Percentiles rank a stretch among this genome's conserved stretches.
phyloP scores from a whole-genome alignment of 2,113 vertebrate species.

The Columbina picui region DNA sequence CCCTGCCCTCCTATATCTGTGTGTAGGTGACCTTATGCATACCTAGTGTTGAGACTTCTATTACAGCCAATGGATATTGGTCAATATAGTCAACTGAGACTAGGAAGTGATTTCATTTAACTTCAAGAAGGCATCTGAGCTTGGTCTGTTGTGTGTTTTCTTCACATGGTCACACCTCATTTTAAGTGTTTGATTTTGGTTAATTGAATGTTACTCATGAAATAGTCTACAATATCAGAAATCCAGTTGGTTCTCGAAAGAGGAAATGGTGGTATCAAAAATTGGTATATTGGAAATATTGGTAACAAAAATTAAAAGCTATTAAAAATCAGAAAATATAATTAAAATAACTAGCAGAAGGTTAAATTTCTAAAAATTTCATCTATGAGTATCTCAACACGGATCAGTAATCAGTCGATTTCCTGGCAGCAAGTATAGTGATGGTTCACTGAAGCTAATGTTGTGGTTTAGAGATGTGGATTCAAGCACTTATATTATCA shows the following conservation, averaged over 20 bases:
- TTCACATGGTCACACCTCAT: not conserved
- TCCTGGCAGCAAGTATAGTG: not conserved
- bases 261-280: not conserved
- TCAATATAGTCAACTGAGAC: not conserved
- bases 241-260: not conserved
- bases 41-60: not conserved
- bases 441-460: not conserved
- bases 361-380: not conserved
- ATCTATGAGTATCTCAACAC: not conserved
- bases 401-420: accelerated
- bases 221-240: not conserved
- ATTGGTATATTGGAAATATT: too few relatives aligned
- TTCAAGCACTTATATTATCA: not conserved
- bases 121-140: not conserved
- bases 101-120: not conserved
- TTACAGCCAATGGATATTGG: not conserved
- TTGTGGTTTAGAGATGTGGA: not conserved
- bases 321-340: not conserved
- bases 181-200: not conserved
- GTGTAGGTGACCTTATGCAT: not conserved
- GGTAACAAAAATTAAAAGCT: too few relatives aligned
- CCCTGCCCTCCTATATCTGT: not conserved
- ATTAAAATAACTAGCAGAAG: not conserved
- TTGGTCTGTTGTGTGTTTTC: not conserved
- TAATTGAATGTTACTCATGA: not conserved